Percentiles rank a stretch among this genome's conserved stretches.
These are phyloP conservation scores for Philhelius pedissequus DNA, from an alignment of 2,888 invertebrate species.

Conservation along the genomic window DNA sequence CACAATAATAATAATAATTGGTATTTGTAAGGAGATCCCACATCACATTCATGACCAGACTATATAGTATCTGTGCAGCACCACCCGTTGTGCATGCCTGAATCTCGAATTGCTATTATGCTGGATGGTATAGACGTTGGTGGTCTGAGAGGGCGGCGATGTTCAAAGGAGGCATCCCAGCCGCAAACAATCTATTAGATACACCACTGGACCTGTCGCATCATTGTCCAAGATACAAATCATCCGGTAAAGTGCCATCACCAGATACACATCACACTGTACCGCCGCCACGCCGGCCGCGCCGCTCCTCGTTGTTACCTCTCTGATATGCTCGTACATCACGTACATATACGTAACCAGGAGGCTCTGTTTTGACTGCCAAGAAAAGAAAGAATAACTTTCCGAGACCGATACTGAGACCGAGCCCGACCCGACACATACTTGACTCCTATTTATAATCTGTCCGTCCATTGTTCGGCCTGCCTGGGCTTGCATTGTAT, in stretches of 20 bases:
- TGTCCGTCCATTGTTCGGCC: slow-evolving; percentile 50
- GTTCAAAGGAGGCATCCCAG: slow-evolving; percentile 62
- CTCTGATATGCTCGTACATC: slow-evolving; percentile 34
- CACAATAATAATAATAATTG: slow-evolving; percentile 18
- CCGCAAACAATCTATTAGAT: slow-evolving; percentile 68
- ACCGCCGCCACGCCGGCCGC: too few relatives aligned
- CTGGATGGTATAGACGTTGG: slow-evolving; percentile 30
- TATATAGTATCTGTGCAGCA: slow-evolving; percentile 26
- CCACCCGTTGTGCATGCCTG: slow-evolving; percentile 52
- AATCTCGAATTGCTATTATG: neutral
- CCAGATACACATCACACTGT: slow-evolving; percentile 59
- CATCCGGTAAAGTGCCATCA: slow-evolving; percentile 68
- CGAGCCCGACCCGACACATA: slow-evolving; percentile 44
- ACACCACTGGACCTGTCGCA: slow-evolving; percentile 67
- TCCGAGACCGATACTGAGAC: too few relatives aligned
- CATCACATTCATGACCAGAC: slow-evolving; percentile 6
- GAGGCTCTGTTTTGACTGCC: slow-evolving; percentile 15
- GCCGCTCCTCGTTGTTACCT: too few relatives aligned
- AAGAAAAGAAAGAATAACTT: neutral
- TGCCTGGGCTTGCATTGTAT: slow-evolving; percentile 50
- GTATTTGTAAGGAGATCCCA: neutral
- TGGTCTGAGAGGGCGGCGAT: slow-evolving; percentile 57
- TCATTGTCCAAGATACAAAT: slow-evolving; percentile 67
- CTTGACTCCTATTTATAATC: slow-evolving; percentile 67
- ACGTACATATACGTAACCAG: slow-evolving; percentile 23